Base-by-base conservation (phyloP, 2,888 invertebrate genomes). In the Ophion ellenae region DNA sequence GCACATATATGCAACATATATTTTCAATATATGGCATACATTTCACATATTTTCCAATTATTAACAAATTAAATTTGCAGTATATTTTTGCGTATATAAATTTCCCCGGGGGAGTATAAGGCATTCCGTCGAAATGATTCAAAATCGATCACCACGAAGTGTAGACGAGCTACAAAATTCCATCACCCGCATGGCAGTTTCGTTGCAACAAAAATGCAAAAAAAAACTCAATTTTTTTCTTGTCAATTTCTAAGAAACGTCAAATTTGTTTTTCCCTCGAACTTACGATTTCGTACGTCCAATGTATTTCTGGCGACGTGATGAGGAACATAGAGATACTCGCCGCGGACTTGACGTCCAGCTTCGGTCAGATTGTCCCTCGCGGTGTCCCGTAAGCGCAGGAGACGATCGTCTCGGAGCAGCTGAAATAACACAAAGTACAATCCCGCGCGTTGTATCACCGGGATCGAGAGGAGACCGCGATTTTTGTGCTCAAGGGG, bases 311-410 rank as follows among this genome's bases (percentile, higher is more conserved):
- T 91, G 17, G 95, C 94, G 86, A 97, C 95, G 81, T 95, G 95
- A 80, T 95, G 94, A 0, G 97, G 96, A 80, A 97, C 94, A 71
- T 95, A 94, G 81, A 94, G 94, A 89, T 96, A 96, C 89, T 95
- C 95, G 81, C 95, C 95, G 53, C 95, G 95, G 4, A 96, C 96
- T 63, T 94, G 94, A 11, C 95, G 95, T 87, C 96, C 95, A 11
- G 95, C 96, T 89, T 94, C 95, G 75, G 95, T 95, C 88, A 95
- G 92, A 91, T 96, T 96, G 76, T 95, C 95, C 20, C 95, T 95
- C 17, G 95, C 95, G 66, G 94, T 92, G 36, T 94, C 94, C 0
- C 95, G 93, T 83, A 96, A 94, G 45, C 95, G 91, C 81, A 91
- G 85, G 67, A 96, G 91, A 86, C 95, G 95, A 81, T 95, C 94